Conservation (phyloP, 2,888 invertebrate species). For the Agrochola lychnidis region DNA sequence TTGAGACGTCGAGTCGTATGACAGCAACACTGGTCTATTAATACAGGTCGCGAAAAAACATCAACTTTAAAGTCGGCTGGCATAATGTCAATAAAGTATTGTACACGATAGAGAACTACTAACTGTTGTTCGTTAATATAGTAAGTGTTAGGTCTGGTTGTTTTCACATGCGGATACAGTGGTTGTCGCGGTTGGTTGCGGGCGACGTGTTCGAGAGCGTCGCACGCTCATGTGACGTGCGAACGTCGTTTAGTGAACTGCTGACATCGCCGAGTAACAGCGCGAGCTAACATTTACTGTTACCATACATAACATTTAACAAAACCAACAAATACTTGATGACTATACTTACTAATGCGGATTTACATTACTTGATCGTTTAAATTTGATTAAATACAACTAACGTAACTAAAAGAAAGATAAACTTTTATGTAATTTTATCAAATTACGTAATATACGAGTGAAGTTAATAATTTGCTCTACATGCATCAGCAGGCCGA, state of each 20-base stretch:
- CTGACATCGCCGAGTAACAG: slow-evolving; percentile 39
- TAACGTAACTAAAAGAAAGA: slow-evolving; percentile 5
- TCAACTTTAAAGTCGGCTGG: background rate
- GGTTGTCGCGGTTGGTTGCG: slow-evolving; percentile 12
- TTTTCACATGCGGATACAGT: slow-evolving; percentile 53
- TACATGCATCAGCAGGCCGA: slow-evolving; percentile 47
- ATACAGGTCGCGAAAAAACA: background rate
- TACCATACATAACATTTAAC: slow-evolving; percentile 2
- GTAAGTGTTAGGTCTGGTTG: slow-evolving; percentile 47
- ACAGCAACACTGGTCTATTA: background rate
- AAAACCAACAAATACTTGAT: slow-evolving; percentile 7
- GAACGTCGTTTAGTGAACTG: slow-evolving; percentile 38
- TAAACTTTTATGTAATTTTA: background rate
- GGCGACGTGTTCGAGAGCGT: slow-evolving; percentile 4
- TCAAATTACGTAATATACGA: background rate
- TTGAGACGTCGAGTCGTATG: too few relatives aligned
- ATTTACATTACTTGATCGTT: slow-evolving; percentile 3
- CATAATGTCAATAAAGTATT: slow-evolving; percentile 5
- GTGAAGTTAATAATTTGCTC: slow-evolving; percentile 3
- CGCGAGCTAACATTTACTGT: background rate
- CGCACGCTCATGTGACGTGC: slow-evolving; percentile 22
- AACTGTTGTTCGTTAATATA: slow-evolving; percentile 21
- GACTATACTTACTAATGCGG: background rate
- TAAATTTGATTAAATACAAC: slow-evolving; percentile 9
- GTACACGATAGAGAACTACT: slow-evolving; percentile 31